Conservation (phyloP, 2,888 invertebrate genomes). For the Polietes domitor region DNA sequence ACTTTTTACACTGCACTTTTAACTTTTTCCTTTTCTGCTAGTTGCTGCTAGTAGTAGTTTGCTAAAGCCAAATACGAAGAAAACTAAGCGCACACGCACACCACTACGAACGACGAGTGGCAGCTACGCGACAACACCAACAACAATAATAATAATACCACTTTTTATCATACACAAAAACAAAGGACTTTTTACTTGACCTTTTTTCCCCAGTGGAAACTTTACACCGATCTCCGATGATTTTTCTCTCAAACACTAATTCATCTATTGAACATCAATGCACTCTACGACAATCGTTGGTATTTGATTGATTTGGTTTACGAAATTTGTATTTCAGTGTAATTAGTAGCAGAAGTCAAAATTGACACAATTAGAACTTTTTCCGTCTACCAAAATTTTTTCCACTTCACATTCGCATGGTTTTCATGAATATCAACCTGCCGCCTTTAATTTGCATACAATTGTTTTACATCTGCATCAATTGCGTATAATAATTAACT, state of each 20-base stretch:
- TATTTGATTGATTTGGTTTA: background rate
- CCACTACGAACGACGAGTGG: conserved; percentile 1
- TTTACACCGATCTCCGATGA: background rate
- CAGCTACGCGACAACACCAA: background rate
- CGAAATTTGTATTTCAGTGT: conserved; percentile 18
- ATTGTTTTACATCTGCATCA: background rate
- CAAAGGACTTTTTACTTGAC: conserved; percentile 27
- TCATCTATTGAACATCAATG: background rate
- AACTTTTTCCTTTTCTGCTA: conserved; percentile 30
- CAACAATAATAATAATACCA: conserved; percentile 31
- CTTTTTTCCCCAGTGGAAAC: conserved; percentile 15
- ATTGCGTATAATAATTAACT: background rate
- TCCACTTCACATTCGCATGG: conserved; percentile 18
- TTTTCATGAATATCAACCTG: background rate
- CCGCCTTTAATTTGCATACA: conserved; percentile 21
- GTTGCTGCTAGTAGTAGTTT: background rate
- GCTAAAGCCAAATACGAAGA: conserved; percentile 19
- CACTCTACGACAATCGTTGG: background rate
- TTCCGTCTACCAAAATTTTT: conserved; percentile 54
- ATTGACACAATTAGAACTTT: conserved; percentile 59
- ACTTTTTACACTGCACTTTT: conserved; percentile 26
- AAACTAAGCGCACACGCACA: conserved; percentile 16
- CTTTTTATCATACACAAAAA: conserved; percentile 37
- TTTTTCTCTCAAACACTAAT: background rate
- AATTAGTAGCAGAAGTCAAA: conserved; percentile 41